Evolutionary conservation across 2,113 vertebrate species (phyloP).

Genomic region (Hippocampus zosterae): DNA sequence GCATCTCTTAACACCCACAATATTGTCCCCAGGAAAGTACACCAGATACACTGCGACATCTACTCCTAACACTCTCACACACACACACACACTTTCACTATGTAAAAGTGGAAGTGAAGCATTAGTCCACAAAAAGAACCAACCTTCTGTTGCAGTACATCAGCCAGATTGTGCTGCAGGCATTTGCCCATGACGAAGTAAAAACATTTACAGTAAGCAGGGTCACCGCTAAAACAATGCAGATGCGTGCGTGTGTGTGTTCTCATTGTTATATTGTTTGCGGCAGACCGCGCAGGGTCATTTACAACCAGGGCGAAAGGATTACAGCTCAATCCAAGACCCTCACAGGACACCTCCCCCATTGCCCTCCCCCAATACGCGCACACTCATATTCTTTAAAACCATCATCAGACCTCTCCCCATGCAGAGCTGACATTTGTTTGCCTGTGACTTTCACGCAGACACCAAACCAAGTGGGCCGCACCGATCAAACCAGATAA

Average conservation of each 20-base stretch:
- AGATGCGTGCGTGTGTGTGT: slow-evolving; percentile 1
- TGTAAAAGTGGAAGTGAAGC: slow-evolving; percentile 1
- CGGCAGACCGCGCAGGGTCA: slow-evolving; percentile 35
- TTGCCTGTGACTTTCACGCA: neutral
- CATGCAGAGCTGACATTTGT: neutral
- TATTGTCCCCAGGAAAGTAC: neutral
- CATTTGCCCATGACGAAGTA: slow-evolving; percentile 52
- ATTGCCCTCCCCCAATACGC: neutral
- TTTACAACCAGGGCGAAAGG: slow-evolving; percentile 59
- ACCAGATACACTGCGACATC: neutral
- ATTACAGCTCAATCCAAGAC: slow-evolving; percentile 59
- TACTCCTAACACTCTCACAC: slow-evolving; percentile 3
- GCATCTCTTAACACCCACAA: slow-evolving; percentile 6
- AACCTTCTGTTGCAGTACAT: slow-evolving; percentile 60
- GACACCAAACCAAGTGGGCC: too few relatives aligned
- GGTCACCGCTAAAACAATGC: neutral
- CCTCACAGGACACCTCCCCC: slow-evolving; percentile 29
- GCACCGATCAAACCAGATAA: too few relatives aligned
- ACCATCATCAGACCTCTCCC: slow-evolving; percentile 3
- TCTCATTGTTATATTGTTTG: slow-evolving; percentile 42
- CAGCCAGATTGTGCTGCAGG: slow-evolving; percentile 42
- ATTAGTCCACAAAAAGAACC: slow-evolving; percentile 25
- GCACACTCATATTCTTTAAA: slow-evolving; percentile 15
- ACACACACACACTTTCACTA: neutral
- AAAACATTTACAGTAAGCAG: slow-evolving; percentile 17